Conservation (phyloP, 2,888 invertebrate genomes). For the Stictocephala bisonia region DNA sequence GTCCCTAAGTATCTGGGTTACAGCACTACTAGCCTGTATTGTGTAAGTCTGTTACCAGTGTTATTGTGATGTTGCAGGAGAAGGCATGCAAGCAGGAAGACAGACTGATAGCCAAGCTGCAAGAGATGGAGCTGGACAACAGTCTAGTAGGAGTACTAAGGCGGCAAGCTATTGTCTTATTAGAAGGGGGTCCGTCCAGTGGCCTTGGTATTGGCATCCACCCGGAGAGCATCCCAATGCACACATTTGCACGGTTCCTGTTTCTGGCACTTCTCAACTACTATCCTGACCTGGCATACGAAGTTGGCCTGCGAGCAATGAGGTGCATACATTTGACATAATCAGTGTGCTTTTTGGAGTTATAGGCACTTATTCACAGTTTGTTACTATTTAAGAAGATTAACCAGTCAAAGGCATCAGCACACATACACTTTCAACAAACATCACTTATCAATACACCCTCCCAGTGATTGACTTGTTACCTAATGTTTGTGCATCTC, state of each 20-base stretch:
- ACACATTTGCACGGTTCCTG: slow-evolving; percentile 83
- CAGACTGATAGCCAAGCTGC: slow-evolving; percentile 78
- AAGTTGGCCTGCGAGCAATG: slow-evolving; percentile 83
- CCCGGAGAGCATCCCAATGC: slow-evolving; percentile 85
- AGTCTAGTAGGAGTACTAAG: slow-evolving; percentile 75
- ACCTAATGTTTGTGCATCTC: too few relatives aligned
- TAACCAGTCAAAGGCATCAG: too few relatives aligned
- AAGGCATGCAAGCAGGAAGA: slow-evolving; percentile 81
- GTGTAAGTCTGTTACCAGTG: background rate
- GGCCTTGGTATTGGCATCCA: slow-evolving; percentile 81
- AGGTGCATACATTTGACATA: slow-evolving; percentile 66
- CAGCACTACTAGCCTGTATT: background rate
- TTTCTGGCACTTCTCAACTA: slow-evolving; percentile 80
- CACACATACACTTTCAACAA: too few relatives aligned
- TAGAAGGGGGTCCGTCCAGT: slow-evolving; percentile 82
- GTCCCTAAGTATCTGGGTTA: too few relatives aligned
- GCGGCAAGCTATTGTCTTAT: slow-evolving; percentile 74
- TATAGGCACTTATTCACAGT: too few relatives aligned
- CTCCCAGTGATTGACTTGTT: too few relatives aligned
- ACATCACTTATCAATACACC: too few relatives aligned
- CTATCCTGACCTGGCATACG: slow-evolving; percentile 83
- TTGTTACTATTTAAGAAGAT: too few relatives aligned
- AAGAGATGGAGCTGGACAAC: slow-evolving; percentile 81
- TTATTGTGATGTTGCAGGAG: slow-evolving; percentile 66
- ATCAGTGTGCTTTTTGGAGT: too few relatives aligned